phyloP scores from a whole-genome alignment of 2,797 vertebrate genomes.

The Fistularia tabacaria region DNA sequence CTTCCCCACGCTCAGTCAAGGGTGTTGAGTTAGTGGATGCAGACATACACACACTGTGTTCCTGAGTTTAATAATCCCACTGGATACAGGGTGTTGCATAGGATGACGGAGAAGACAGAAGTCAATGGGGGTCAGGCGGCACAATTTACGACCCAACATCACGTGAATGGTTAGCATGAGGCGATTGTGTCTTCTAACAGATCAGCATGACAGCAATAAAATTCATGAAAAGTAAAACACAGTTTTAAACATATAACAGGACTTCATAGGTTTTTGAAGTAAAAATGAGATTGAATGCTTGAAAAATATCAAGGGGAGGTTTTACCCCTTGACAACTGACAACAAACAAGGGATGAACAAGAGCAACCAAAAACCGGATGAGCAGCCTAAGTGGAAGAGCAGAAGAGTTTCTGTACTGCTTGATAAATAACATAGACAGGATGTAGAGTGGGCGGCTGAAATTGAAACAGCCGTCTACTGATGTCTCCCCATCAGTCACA shows the following conservation, averaged over 20 bases:
- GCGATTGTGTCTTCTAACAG: conserved; percentile 37
- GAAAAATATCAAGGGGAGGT: conserved; percentile 7
- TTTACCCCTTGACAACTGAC: background rate
- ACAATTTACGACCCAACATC: conserved; percentile 45
- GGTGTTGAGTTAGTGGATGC: conserved; percentile 20
- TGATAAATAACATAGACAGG: conserved; percentile 55
- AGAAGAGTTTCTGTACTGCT: conserved; percentile 19
- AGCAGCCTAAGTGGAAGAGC: conserved; percentile 4
- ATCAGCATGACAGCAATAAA: conserved; percentile 19
- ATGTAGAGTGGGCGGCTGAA: conserved; percentile 60
- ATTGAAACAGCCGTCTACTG: conserved; percentile 69
- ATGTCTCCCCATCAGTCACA: conserved; percentile 69
- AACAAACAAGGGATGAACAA: background rate
- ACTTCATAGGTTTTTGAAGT: too few species aligned
- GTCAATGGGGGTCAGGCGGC: conserved; percentile 25
- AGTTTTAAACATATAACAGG: too few species aligned
- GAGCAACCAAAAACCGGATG: background rate
- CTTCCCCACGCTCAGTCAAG: conserved; percentile 14
- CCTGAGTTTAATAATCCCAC: conserved; percentile 62
- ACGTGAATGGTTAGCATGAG: conserved; percentile 48
- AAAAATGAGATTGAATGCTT: background rate
- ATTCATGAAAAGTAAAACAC: conserved; percentile 16
- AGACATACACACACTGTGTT: conserved; percentile 33
- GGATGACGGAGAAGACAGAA: conserved; percentile 42
- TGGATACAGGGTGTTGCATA: conserved; percentile 33